A percentile compares a stretch with the other conserved stretches of the same genome.
These are phyloP conservation scores for Catharus bicknelli DNA, from an alignment of 2,113 vertebrate species.

Conservation along the genomic window DNA sequence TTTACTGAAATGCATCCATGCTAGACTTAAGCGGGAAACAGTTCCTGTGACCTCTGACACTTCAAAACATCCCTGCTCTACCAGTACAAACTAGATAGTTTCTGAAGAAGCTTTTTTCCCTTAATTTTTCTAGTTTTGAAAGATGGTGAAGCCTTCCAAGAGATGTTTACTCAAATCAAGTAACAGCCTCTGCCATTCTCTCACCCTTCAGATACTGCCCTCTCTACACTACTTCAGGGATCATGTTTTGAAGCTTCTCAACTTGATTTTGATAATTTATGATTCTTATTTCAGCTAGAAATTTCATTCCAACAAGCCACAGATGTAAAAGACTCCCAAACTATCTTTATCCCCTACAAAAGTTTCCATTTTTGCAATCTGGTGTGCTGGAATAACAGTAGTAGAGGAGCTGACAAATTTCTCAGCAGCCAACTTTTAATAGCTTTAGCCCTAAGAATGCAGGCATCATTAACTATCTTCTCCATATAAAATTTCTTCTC, in stretches of 20 bases:
- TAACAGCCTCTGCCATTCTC: background rate
- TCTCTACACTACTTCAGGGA: background rate
- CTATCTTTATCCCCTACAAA: background rate
- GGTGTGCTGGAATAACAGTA: background rate
- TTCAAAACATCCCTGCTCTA: background rate
- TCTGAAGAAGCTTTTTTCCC: background rate
- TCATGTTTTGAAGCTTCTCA: background rate
- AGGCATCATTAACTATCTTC: background rate
- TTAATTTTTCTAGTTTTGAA: background rate
- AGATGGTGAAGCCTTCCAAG: background rate
- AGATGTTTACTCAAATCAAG: background rate
- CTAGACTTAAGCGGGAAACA: background rate
- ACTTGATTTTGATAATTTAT: background rate
- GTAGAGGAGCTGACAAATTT: background rate
- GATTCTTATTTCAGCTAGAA: background rate
- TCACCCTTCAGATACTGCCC: background rate
- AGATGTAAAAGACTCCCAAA: background rate
- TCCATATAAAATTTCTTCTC: background rate
- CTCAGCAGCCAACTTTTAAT: background rate
- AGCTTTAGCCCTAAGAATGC: background rate
- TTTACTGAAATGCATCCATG: background rate
- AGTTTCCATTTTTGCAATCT: background rate
- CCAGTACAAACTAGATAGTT: background rate
- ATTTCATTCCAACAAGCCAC: background rate
- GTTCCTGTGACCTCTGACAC: background rate